Percentiles rank a stretch among this genome's conserved stretches.
Conservation (phyloP, 2,888 invertebrate species). For the Pomacea canaliculata region DNA sequence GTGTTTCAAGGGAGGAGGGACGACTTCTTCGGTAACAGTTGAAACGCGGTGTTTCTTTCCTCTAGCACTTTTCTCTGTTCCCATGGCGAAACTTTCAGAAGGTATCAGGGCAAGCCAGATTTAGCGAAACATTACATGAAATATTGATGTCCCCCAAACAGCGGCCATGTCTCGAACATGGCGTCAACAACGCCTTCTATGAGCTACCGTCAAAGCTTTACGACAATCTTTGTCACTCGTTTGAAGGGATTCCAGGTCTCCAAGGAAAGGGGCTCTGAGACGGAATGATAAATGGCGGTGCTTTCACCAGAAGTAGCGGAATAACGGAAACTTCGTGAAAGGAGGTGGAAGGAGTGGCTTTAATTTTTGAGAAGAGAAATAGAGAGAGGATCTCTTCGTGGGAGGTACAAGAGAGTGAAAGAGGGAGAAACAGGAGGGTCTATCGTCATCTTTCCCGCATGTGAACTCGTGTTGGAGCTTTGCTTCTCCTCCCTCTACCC, state of each 20-base stretch:
- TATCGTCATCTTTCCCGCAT: too few species aligned
- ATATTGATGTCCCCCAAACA: slow-evolving; percentile 3
- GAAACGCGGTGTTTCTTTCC: too few species aligned
- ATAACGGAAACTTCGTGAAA: neutral
- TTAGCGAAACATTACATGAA: neutral
- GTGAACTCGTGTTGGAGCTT: too few species aligned
- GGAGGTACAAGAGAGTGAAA: neutral
- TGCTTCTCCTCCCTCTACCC: too few species aligned
- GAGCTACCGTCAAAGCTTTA: neutral
- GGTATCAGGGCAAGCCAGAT: too few species aligned
- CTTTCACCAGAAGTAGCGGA: neutral
- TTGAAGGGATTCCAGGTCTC: neutral
- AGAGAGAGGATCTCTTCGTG: neutral
- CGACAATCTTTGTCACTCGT: neutral
- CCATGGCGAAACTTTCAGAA: too few species aligned
- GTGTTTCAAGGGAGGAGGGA: too few species aligned
- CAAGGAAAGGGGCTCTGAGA: too few species aligned
- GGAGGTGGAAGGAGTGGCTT: neutral
- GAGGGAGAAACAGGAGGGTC: neutral
- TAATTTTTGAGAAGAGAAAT: neutral
- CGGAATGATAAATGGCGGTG: neutral
- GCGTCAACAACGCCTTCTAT: neutral
- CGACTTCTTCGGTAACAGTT: too few species aligned
- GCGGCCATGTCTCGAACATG: neutral
- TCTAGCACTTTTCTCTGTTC: too few species aligned